Percentiles rank a stretch among this genome's conserved stretches.
Evolutionary conservation across 2,113 vertebrate species (phyloP).

Genomic region (Struthio camelus): DNA sequence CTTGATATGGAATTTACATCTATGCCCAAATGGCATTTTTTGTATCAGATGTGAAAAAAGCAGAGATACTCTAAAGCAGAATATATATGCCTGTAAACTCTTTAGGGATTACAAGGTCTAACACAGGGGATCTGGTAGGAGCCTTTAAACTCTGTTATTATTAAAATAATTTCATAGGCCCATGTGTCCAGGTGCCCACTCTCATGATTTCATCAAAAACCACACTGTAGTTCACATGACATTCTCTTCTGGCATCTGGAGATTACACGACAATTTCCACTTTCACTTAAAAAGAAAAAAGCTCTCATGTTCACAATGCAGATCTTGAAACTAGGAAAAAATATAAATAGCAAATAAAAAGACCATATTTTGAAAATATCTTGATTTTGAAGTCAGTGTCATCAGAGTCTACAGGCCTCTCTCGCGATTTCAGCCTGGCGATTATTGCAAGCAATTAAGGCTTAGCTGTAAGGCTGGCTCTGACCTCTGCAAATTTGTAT

Average conservation of each 20-base stretch:
- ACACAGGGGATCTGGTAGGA: not conserved
- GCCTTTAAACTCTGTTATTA: not conserved
- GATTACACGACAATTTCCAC: slow-evolving; percentile 31
- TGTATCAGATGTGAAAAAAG: not conserved
- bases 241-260: slow-evolving; percentile 15
- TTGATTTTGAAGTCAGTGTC: not conserved
- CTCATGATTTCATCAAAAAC: slow-evolving; percentile 5
- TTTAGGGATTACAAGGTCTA: not conserved
- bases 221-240: not conserved
- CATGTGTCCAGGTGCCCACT: not conserved
- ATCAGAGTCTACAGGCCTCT: not conserved
- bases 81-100: not conserved
- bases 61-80: not conserved
- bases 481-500: not conserved
- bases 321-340: slow-evolving; percentile 55
- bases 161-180: slow-evolving; percentile 6
- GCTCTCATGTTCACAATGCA: slow-evolving; percentile 57
- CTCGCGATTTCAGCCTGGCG: not conserved
- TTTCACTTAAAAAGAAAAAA: slow-evolving; percentile 48
- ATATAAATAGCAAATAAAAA: slow-evolving; percentile 7
- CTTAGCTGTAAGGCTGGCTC: slow-evolving; percentile 5
- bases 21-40: not conserved
- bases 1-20: not conserved
- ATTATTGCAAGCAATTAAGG: not conserved
- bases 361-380: not conserved